A percentile compares a stretch with the other conserved stretches of the same genome.
These are phyloP conservation scores for Myotis pilosus DNA, from an alignment of 2,797 vertebrate species.

Conservation along the genomic window DNA sequence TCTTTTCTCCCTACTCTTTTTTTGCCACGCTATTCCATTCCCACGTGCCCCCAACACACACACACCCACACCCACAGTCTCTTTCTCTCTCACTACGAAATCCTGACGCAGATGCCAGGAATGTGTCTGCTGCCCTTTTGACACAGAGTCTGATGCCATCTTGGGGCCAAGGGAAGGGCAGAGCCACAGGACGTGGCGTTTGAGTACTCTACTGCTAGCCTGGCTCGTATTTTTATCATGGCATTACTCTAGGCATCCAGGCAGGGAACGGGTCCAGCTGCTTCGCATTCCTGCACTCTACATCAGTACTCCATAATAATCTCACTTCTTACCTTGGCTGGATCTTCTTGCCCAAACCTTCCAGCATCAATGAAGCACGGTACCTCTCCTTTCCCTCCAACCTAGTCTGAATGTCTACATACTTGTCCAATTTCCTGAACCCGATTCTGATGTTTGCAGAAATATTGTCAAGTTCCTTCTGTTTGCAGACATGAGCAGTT, in stretches of 20 bases:
- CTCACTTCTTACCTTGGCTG: constrained; percentile 41
- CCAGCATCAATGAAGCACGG: constrained; percentile 40
- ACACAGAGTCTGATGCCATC: constrained; percentile 50
- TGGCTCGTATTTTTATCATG: constrained; percentile 73
- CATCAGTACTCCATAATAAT: constrained; percentile 54
- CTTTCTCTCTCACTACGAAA: constrained; percentile 60
- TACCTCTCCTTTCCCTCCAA: background rate
- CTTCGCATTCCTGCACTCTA: constrained; percentile 56
- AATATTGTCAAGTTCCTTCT: constrained; percentile 48
- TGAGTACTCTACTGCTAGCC: accelerated
- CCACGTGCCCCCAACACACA: background rate
- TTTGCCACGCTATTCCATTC: background rate
- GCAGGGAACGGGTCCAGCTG: constrained; percentile 67
- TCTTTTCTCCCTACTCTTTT: background rate
- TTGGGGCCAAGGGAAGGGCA: constrained; percentile 57
- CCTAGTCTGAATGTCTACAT: background rate
- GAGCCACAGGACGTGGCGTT: background rate
- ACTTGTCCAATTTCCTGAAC: background rate
- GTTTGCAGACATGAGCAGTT: constrained; percentile 69
- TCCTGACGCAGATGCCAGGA: constrained; percentile 60
- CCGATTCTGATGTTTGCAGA: background rate
- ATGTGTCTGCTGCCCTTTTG: constrained; percentile 65
- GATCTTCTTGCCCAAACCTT: constrained; percentile 45
- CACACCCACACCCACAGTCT: background rate
- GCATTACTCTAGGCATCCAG: constrained; percentile 72